Percentiles rank a stretch among this genome's conserved stretches.
phyloP scores from a whole-genome alignment of 2,113 vertebrate genomes.

The Eidolon helvum region DNA sequence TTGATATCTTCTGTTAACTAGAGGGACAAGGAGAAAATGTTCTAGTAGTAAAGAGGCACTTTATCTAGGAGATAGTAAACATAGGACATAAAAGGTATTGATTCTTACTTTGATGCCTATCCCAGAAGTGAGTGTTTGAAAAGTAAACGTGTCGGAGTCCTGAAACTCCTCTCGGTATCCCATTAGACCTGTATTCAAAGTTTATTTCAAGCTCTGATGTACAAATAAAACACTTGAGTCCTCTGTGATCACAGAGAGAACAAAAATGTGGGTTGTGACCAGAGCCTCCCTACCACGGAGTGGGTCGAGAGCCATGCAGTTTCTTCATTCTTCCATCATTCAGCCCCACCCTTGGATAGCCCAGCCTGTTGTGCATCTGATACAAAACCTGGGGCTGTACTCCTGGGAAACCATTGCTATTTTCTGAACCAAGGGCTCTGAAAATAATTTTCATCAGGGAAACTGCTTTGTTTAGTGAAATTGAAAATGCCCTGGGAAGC shows the following conservation, averaged over 20 bases:
- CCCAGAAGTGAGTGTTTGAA: slow-evolving; percentile 15
- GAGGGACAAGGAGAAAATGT: background rate
- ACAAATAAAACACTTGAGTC: slow-evolving; percentile 3
- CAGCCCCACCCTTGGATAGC: too few relatives aligned
- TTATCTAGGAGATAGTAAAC: slow-evolving; percentile 9
- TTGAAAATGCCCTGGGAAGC: background rate
- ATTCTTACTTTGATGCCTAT: slow-evolving; percentile 23
- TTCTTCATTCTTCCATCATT: background rate
- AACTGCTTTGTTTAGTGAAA: background rate
- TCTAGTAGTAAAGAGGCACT: slow-evolving; percentile 25
- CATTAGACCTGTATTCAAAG: background rate
- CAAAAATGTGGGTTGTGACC: background rate
- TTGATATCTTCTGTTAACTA: background rate
- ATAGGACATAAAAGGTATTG: slow-evolving; percentile 9
- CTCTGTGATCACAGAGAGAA: background rate
- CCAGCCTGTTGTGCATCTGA: background rate
- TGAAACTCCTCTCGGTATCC: background rate
- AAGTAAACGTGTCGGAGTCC: background rate
- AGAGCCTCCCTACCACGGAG: background rate
- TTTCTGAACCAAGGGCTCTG: background rate
- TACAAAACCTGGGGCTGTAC: background rate
- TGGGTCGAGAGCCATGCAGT: too few relatives aligned
- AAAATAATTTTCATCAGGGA: background rate
- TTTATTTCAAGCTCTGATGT: slow-evolving; percentile 18
- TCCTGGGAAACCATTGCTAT: background rate